Base-by-base conservation (phyloP, 2,888 invertebrate genomes). In the Incurvaria masculella region DNA sequence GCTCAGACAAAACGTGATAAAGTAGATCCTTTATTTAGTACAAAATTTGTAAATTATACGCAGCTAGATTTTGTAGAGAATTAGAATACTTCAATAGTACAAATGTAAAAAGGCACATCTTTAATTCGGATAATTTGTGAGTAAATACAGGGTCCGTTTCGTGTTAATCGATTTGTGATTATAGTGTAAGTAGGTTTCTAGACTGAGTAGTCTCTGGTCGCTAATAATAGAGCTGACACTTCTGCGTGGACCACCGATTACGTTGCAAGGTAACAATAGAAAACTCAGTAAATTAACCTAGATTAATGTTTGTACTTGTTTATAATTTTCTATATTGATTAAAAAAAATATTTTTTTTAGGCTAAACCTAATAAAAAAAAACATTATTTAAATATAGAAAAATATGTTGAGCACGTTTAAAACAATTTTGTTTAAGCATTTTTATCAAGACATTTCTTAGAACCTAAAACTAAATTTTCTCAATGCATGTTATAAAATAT, bases 111-210 rank as follows among this genome's bases (percentile, higher is more conserved):
- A 33, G 33, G 33, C 33, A 14, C 33, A 33, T 14, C 23, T 4
- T 23, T 23, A 23, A 23, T 33, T 33, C 14, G 33, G 33, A 68
- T 73, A 73, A 72, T 67, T 67, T 69, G 70, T 65, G 68, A 72
- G 69, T 71, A 68, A 67, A 75, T 75, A 78, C 78, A 78, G 78
- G 78, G 78, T 78, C 76, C 69, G 74, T 76, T 76, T 76, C 76
- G 74, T 78, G 76, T 75, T 72, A 75, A 74, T 74, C 72, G 73
- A 75, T 73, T n/a, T 78, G 78, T 78, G 78, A 78, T 78, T 72
- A 75, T 78, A 78, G 78, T 68, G 68, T 33, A 76, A 78, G 74
- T 66, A 33, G 33, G 33, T 33, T 6, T 10, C 4, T 23, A 33
- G 8, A n/a, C 14, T 33, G 8, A 33, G 33, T 33, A 33, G 33